phyloP scores from a whole-genome alignment of 2,113 vertebrate genomes.

The Ancistrus triradiatus region DNA sequence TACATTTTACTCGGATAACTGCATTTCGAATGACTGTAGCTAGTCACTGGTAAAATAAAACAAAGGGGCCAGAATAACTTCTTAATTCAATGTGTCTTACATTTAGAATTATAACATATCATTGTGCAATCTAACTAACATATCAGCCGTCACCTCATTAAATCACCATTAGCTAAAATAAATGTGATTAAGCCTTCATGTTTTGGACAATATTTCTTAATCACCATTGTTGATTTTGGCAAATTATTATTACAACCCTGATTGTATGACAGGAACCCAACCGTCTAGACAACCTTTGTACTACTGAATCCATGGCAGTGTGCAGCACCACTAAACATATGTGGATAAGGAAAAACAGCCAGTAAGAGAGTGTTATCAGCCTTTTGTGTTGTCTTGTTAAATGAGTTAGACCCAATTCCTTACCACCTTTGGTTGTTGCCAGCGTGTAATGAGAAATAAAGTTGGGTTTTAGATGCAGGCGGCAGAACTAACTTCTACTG shows the following conservation, averaged over 20 bases:
- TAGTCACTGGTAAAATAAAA: too few relatives aligned
- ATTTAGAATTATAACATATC: too few relatives aligned
- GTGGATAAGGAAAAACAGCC: slow-evolving; percentile 40
- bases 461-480: slow-evolving; percentile 60
- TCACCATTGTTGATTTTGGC: too few relatives aligned
- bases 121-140: too few relatives aligned
- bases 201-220: too few relatives aligned
- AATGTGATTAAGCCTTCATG: too few relatives aligned
- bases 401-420: slow-evolving; percentile 68
- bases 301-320: slow-evolving; percentile 60
- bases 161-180: too few relatives aligned
- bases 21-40: too few relatives aligned
- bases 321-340: slow-evolving; percentile 43
- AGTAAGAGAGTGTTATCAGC: slow-evolving; percentile 38
- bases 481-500: slow-evolving; percentile 45
- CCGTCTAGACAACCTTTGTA: neutral
- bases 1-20: too few relatives aligned
- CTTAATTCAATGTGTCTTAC: too few relatives aligned
- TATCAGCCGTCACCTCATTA: too few relatives aligned
- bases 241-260: neutral
- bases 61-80: too few relatives aligned
- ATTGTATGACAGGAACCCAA: neutral
- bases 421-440: slow-evolving; percentile 76
- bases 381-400: slow-evolving; percentile 48
- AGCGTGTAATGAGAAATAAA: slow-evolving; percentile 77